These are phyloP conservation scores for Tubulanus polymorphus DNA, from an alignment of 2,888 invertebrate species.

Conservation along the genomic window DNA sequence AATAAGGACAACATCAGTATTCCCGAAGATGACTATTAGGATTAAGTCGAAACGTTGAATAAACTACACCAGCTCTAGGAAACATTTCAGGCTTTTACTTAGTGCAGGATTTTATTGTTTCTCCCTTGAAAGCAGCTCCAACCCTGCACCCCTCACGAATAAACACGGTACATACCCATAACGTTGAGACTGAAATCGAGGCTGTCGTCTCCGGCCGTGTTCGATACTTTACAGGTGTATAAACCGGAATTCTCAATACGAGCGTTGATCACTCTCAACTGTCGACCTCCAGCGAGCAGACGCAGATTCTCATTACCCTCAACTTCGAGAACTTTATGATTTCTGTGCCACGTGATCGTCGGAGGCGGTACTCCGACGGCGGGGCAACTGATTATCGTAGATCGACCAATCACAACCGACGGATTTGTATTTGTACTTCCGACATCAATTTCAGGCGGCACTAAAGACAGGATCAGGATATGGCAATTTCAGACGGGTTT, in stretches of 20 bases:
- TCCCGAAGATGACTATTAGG: too few species aligned
- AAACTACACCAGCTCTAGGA: too few species aligned
- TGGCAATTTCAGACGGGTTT: neutral
- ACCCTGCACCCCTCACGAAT: too few species aligned
- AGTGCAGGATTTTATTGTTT: too few species aligned
- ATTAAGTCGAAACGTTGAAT: too few species aligned
- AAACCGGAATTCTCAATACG: slow-evolving; percentile 35
- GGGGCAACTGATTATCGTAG: slow-evolving; percentile 45
- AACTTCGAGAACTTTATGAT: slow-evolving; percentile 32
- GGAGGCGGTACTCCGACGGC: slow-evolving; percentile 45
- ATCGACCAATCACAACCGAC: slow-evolving; percentile 36
- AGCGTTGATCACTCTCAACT: slow-evolving; percentile 34
- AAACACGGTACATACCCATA: slow-evolving; percentile 23
- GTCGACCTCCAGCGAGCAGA: slow-evolving; percentile 34
- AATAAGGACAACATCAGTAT: too few species aligned
- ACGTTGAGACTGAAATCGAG: slow-evolving; percentile 37
- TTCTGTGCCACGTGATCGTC: slow-evolving; percentile 42
- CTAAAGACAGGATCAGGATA: slow-evolving; percentile 24
- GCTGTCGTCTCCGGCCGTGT: slow-evolving; percentile 54
- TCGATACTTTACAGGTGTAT: slow-evolving; percentile 54
- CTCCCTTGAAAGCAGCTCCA: too few species aligned
- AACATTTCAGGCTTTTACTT: too few species aligned
- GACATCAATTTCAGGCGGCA: slow-evolving; percentile 38
- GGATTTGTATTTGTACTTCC: slow-evolving; percentile 27
- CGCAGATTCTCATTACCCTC: slow-evolving; percentile 28